These are phyloP conservation scores for Lasiurus cinereus DNA, from an alignment of 2,113 vertebrate genomes.

Conservation along the genomic window DNA sequence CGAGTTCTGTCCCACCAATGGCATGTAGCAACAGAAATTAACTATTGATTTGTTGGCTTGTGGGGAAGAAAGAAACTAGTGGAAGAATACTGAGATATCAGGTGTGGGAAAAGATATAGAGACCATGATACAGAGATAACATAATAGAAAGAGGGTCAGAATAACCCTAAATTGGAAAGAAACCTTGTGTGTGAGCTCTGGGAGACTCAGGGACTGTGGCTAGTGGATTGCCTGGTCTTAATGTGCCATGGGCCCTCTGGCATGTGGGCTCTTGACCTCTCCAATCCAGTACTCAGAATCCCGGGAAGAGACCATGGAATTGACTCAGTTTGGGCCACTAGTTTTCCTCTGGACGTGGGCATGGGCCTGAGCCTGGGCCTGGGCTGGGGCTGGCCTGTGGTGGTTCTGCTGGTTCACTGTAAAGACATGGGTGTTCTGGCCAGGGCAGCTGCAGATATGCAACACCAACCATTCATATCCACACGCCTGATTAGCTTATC, in stretches of 20 bases:
- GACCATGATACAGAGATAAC: neutral
- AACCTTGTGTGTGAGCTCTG: neutral
- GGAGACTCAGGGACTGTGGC: neutral
- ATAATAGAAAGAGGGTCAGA: neutral
- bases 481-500: no score
- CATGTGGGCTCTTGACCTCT: neutral
- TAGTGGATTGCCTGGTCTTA: no score
- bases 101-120: neutral
- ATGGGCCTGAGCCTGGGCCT: neutral
- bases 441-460: neutral
- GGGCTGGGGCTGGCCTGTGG: neutral
- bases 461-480: neutral
- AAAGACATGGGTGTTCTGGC: accelerated
- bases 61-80: no score
- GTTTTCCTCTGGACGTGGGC: neutral
- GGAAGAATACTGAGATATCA: neutral
- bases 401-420: accelerated
- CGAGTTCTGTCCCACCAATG: neutral
- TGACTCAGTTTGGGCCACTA: neutral
- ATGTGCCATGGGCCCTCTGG: accelerated
- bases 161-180: neutral
- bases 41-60: neutral
- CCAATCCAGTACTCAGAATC: neutral
- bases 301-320: neutral
- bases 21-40: neutral